phyloP scores from a whole-genome alignment of 2,113 vertebrate species.

The Pseudorectes ferrugineus region DNA sequence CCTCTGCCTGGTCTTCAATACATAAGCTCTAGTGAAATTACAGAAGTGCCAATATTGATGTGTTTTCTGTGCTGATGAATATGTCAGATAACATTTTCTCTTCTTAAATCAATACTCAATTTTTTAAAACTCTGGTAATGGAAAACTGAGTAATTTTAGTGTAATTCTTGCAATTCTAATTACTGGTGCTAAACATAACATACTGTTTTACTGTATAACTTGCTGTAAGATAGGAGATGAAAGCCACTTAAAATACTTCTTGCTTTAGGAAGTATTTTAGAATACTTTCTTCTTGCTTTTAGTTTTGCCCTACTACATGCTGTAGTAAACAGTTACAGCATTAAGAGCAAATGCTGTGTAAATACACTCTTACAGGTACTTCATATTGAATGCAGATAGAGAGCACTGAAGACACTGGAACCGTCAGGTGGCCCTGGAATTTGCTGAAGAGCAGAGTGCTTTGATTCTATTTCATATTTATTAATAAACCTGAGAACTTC shows the following conservation, averaged over 20 bases:
- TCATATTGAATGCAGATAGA: neutral
- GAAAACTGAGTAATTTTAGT: neutral
- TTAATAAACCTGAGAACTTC: neutral
- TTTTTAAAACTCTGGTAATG: neutral
- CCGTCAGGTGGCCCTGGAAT: neutral
- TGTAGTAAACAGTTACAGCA: neutral
- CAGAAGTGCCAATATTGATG: neutral
- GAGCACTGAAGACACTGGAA: neutral
- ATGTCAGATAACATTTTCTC: neutral
- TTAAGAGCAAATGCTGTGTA: neutral
- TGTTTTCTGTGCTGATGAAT: neutral
- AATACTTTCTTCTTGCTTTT: neutral
- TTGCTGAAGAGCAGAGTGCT: neutral
- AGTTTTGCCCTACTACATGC: neutral
- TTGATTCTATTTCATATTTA: neutral
- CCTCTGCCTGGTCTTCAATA: neutral
- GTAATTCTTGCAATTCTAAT: neutral
- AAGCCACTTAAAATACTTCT: neutral
- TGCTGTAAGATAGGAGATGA: neutral
- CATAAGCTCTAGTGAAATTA: neutral
- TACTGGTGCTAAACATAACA: neutral
- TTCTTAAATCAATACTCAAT: neutral
- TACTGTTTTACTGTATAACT: neutral
- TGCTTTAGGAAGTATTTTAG: neutral
- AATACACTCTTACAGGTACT: neutral